These are phyloP conservation scores for Synanthedon vespiformis DNA, from an alignment of 2,888 invertebrate genomes.

Conservation along the genomic window DNA sequence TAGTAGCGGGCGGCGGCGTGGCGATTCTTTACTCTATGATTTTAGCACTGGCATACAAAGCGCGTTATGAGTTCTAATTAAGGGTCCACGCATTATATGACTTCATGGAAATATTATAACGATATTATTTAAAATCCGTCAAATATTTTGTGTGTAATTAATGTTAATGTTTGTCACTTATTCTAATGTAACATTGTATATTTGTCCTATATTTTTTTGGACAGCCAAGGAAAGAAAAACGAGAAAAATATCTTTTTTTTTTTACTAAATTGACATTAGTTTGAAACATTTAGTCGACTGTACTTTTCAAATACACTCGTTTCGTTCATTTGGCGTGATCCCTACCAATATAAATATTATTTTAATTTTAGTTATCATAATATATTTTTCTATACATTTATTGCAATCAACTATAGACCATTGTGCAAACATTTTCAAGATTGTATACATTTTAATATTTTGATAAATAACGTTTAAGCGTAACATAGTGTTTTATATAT, in stretches of 20 bases:
- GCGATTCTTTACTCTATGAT: too few relatives aligned
- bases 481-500: constrained; percentile 31
- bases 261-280: constrained; percentile 21
- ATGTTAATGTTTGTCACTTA: too few relatives aligned
- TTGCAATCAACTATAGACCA: constrained; percentile 17
- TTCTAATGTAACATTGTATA: too few relatives aligned
- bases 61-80: too few relatives aligned
- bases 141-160: too few relatives aligned
- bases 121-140: too few relatives aligned
- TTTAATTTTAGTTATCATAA: background rate
- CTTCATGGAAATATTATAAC: too few relatives aligned
- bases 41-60: too few relatives aligned
- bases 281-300: constrained; percentile 3
- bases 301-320: constrained; percentile 5
- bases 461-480: constrained; percentile 30
- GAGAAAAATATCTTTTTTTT: constrained; percentile 4
- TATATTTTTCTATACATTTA: constrained; percentile 8
- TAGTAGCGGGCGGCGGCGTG: too few relatives aligned
- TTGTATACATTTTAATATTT: constrained; percentile 15
- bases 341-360: constrained; percentile 7
- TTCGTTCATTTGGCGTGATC: constrained; percentile 6
- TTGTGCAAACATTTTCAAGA: constrained; percentile 22
- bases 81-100: too few relatives aligned
- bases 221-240: constrained; percentile 9
- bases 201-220: background rate